These are phyloP conservation scores for Chaunax sp. DNA, from an alignment of 2,797 vertebrate genomes.

Conservation along the genomic window DNA sequence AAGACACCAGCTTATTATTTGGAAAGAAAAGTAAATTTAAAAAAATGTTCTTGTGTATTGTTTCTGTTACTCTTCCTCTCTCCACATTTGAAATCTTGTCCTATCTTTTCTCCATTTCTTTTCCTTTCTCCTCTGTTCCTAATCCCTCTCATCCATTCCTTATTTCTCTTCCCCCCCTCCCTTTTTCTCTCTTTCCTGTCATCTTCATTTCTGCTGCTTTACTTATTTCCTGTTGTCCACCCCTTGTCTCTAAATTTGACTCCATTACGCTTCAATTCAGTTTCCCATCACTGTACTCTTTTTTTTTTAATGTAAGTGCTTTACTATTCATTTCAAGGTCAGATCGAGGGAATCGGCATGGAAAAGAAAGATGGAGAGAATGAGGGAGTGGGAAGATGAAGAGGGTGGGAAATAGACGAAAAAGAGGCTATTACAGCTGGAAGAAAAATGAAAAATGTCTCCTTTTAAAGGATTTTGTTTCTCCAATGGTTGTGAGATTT, in stretches of 20 bases:
- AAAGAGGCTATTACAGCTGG: not conserved
- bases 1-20: constrained; percentile 29
- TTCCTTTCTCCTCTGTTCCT: not conserved
- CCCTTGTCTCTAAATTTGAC: constrained; percentile 13
- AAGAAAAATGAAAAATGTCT: constrained; percentile 1
- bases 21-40: not conserved
- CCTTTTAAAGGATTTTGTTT: not conserved
- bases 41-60: not conserved
- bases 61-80: too few species aligned
- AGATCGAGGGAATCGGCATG: constrained; percentile 6
- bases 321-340: constrained; percentile 46
- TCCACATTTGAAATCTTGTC: too few species aligned
- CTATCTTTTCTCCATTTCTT: not conserved
- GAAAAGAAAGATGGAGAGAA: constrained; percentile 15
- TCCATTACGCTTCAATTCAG: constrained; percentile 51
- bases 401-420: constrained; percentile 6
- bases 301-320: constrained; percentile 26
- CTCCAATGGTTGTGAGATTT: not conserved
- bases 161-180: not conserved
- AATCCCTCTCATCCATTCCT: not conserved
- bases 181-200: too few species aligned
- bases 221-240: not conserved
- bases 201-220: not conserved
- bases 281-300: constrained; percentile 32
- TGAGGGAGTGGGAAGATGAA: constrained; percentile 19